A percentile compares a stretch with the other conserved stretches of the same genome.
Conservation (phyloP, 1,140 invertebrate species). For the Sycobia sp. region DNA sequence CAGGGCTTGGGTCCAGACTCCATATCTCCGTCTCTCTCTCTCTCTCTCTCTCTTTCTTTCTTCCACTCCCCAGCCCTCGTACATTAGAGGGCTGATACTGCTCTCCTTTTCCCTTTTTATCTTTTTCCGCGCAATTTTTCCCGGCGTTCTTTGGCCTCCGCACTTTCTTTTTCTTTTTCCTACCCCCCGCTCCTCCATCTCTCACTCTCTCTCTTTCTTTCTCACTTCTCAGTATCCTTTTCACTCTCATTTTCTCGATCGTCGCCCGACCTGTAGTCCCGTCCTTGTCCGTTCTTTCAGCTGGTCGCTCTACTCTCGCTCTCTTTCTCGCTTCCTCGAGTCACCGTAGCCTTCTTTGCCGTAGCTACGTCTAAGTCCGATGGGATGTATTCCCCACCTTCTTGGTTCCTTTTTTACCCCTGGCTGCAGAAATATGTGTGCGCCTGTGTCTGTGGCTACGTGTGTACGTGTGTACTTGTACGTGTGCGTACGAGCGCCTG, state of each 20-base stretch:
- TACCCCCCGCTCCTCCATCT: too few relatives aligned
- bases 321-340: constrained; percentile 25
- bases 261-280: too few relatives aligned
- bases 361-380: constrained; percentile 32
- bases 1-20: neutral
- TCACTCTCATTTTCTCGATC: constrained; percentile 31
- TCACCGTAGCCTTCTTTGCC: neutral
- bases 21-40: constrained; percentile 15
- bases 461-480: too few relatives aligned
- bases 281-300: constrained; percentile 16
- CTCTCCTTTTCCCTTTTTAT: constrained; percentile 11
- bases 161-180: neutral
- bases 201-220: too few relatives aligned
- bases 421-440: too few relatives aligned
- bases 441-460: neutral
- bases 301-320: constrained; percentile 29
- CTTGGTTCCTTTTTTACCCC: neutral
- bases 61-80: constrained; percentile 21
- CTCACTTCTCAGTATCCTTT: constrained; percentile 37
- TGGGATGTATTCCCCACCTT: constrained; percentile 37
- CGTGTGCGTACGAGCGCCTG: too few relatives aligned
- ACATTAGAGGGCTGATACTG: neutral
- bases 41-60: constrained; percentile 14
- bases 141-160: constrained; percentile 18
- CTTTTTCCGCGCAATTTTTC: constrained; percentile 15